Evolutionary conservation across 1,140 invertebrate genomes (phyloP).

Genomic region (Trissolcus basalis): DNA sequence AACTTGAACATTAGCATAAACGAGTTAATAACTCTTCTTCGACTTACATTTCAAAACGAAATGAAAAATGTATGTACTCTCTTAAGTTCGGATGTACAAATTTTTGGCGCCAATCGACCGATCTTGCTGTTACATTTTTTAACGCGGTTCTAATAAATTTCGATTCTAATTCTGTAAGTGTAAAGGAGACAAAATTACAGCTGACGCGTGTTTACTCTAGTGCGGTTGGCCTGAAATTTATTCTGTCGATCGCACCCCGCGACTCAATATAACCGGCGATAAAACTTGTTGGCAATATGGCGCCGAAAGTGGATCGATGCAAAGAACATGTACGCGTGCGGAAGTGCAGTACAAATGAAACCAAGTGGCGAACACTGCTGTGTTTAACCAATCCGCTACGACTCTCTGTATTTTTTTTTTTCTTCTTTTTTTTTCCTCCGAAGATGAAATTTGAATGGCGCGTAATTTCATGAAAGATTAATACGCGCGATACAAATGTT

Average conservation of each 20-base stretch:
- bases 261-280: conserved; percentile 38
- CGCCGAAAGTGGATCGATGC: conserved; percentile 51
- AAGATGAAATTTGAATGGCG: conserved; percentile 26
- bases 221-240: background rate
- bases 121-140: too few species aligned
- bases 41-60: background rate
- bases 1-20: background rate
- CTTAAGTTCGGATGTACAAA: too few species aligned
- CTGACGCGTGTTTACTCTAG: background rate
- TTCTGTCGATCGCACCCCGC: background rate
- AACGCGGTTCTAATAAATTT: background rate
- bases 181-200: background rate
- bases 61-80: background rate
- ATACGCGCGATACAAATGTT: conserved; percentile 24
- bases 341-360: conserved; percentile 55
- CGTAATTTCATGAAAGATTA: conserved; percentile 41
- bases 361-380: conserved; percentile 38
- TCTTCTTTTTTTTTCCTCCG: conserved; percentile 14
- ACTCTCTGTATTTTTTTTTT: conserved; percentile 19
- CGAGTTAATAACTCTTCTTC: background rate
- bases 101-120: too few species aligned
- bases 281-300: conserved; percentile 52
- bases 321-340: conserved; percentile 52
- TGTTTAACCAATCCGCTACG: conserved; percentile 39
- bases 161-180: background rate